A percentile compares a stretch with the other conserved stretches of the same genome.
Evolutionary conservation across 1,140 invertebrate species (phyloP).

Genomic region (Metaphire vulgaris): DNA sequence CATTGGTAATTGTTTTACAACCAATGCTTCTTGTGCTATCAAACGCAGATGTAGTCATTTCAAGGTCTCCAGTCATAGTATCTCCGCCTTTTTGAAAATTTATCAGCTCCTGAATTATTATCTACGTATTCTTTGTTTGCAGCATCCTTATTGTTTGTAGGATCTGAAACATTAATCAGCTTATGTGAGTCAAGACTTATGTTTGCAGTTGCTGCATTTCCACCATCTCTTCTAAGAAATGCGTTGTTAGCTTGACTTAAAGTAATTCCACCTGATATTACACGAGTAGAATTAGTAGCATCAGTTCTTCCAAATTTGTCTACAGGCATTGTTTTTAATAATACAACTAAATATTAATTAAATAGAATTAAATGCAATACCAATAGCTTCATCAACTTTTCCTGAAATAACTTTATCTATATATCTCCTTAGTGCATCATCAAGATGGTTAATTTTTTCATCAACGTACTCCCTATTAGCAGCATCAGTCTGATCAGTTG

Average conservation of each 20-base stretch:
- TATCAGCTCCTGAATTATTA: too few species aligned
- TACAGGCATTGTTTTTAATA: constrained; percentile 11
- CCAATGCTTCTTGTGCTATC: too few species aligned
- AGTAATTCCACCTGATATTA: not conserved
- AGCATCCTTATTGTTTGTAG: too few species aligned
- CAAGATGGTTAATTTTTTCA: not conserved
- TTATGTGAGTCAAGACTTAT: not conserved
- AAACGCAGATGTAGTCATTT: not conserved
- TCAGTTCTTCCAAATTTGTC: constrained; percentile 8
- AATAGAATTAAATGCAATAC: too few species aligned
- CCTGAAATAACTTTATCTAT: too few species aligned
- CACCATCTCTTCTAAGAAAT: not conserved
- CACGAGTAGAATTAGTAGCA: not conserved
- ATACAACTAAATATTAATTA: constrained; percentile 12
- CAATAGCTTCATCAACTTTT: not conserved
- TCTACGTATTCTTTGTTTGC: too few species aligned
- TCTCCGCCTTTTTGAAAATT: too few species aligned
- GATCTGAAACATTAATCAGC: not conserved
- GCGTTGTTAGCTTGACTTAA: not conserved
- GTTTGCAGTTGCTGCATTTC: not conserved
- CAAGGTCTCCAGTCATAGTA: not conserved
- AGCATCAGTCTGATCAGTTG: too few species aligned
- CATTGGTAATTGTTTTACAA: too few species aligned
- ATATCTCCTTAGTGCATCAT: too few species aligned
- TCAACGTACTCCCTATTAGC: not conserved